Base-by-base conservation (phyloP, 2,797 vertebrate species). In the Arnoldichthys spilopterus region DNA sequence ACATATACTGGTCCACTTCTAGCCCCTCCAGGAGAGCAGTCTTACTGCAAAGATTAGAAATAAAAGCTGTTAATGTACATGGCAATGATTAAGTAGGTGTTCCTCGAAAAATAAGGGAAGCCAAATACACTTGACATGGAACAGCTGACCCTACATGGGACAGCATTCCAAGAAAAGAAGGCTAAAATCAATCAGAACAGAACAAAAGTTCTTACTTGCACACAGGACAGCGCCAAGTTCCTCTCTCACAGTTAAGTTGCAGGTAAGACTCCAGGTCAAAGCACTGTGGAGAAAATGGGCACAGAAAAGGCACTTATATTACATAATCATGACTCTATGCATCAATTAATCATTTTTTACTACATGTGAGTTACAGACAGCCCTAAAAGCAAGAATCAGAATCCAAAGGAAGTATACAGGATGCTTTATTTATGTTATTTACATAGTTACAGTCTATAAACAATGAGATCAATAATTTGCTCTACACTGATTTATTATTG, bases 1-100 rank as follows among this genome's bases (percentile, higher is more conserved):
- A 90, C 97, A 99, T 97, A 89, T 98, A 99, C 90, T 99, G 97
- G 88, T 98, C 97, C 66, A 99, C 96, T 87, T 99, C 97, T 78
- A 99, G 92, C 2, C 97, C 97, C 79, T 98, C 97, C 61, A 99
- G 90, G 85, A 99, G 84, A 11, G 97, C 97, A 0, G 97, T 98
- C 89, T 98, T 98, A 94, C 97, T 98, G 90, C 34, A 81, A 64
- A 67, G 32, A 73, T 15, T 62, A 3, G 7, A 75, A 7, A 28
- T 61, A 22, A 78, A 54, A 6, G 68, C n/a, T 6, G 5, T 4
- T 66, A 13, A 24, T 40, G 1, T 15, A 63, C 32, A 63, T 32
- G 12, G 16, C 6, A 61, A 53, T 18, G 40, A 22, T 32, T 30
- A 20, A 62, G 7, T 34, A 15, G 20, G 28, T 16, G 26, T 12